phyloP scores from a whole-genome alignment of 2,888 invertebrate species.

The Emmelina monodactyla region DNA sequence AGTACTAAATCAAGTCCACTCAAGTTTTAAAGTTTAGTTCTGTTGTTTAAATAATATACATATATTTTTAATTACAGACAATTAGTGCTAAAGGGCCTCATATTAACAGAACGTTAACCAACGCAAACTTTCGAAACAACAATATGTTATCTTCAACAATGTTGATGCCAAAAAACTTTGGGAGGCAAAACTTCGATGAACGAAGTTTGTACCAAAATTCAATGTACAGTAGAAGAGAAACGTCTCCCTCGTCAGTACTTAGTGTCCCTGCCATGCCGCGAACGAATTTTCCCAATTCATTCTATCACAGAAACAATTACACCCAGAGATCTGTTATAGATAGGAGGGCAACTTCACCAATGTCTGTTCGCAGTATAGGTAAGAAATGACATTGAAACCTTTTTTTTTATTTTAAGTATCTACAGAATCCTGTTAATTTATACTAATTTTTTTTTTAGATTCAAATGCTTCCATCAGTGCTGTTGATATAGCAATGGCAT shows the following conservation, averaged over 20 bases:
- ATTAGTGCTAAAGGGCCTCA: constrained; percentile 32
- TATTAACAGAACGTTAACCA: constrained; percentile 20
- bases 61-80: constrained; percentile 24
- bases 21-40: neutral
- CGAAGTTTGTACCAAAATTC: constrained; percentile 28
- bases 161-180: constrained; percentile 27
- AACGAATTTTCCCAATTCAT: constrained; percentile 23
- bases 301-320: constrained; percentile 22
- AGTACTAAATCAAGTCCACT: constrained; percentile 15
- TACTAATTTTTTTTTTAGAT: constrained; percentile 25
- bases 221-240: constrained; percentile 27
- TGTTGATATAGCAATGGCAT: constrained; percentile 30
- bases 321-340: constrained; percentile 29
- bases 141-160: constrained; percentile 27
- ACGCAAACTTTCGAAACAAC: constrained; percentile 15
- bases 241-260: constrained; percentile 31
- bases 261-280: constrained; percentile 27
- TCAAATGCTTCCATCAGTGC: constrained; percentile 34
- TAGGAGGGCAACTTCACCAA: constrained; percentile 38
- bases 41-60: neutral
- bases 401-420: neutral
- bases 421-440: neutral
- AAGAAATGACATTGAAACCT: constrained; percentile 8
- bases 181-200: constrained; percentile 22
- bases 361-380: constrained; percentile 41